phyloP scores from a whole-genome alignment of 1,140 invertebrate genomes.

The Helicoverpa zea region DNA sequence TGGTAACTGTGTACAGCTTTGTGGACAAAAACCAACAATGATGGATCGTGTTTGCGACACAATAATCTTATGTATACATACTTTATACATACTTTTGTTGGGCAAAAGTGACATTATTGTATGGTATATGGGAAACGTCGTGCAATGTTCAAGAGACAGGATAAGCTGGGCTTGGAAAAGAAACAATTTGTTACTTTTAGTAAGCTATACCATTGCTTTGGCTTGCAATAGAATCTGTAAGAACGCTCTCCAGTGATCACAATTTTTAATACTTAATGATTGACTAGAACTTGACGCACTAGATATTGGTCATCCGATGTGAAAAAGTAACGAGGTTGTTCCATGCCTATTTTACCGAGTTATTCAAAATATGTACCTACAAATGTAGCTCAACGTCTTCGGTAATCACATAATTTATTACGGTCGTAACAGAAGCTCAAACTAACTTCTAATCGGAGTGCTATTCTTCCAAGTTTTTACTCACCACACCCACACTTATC shows the following conservation, averaged over 20 bases:
- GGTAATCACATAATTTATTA: neutral
- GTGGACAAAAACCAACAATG: slow-evolving; percentile 39
- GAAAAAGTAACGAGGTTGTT: too few relatives aligned
- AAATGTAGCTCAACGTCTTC: too few relatives aligned
- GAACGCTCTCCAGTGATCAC: too few relatives aligned
- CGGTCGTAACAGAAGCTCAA: neutral
- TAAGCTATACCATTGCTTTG: neutral
- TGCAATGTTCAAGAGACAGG: neutral
- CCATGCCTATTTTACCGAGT: too few relatives aligned
- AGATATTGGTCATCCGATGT: too few relatives aligned
- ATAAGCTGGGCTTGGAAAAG: neutral
- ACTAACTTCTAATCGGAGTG: too few relatives aligned
- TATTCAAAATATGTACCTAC: too few relatives aligned
- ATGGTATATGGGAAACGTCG: neutral
- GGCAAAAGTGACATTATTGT: slow-evolving; percentile 4
- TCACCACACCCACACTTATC: too few relatives aligned
- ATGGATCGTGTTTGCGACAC: slow-evolving; percentile 37
- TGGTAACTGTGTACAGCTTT: slow-evolving; percentile 20
- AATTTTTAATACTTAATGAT: too few relatives aligned
- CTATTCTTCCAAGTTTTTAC: too few relatives aligned
- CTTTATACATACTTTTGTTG: neutral
- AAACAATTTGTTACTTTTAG: slow-evolving; percentile 23
- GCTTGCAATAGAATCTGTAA: neutral
- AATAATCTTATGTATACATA: slow-evolving; percentile 29
- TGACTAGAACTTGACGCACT: too few relatives aligned